Conservation (phyloP, 2,113 vertebrate species). For the Plotosus lineatus region DNA sequence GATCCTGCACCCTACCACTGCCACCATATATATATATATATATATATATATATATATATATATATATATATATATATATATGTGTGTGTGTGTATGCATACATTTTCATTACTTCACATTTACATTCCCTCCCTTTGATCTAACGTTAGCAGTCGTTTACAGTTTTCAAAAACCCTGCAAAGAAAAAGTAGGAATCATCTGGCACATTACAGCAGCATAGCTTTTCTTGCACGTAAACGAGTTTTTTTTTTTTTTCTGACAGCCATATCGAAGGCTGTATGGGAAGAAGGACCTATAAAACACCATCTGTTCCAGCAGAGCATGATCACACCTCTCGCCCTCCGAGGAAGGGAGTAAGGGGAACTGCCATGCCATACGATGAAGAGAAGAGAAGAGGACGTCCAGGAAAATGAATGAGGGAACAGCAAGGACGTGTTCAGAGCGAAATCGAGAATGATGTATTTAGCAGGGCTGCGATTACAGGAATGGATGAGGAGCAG, state of each 20-base stretch:
- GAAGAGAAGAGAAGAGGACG: conserved; percentile 58
- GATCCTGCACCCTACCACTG: too few relatives aligned
- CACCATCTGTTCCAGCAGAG: conserved; percentile 61
- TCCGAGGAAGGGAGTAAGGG: conserved; percentile 43
- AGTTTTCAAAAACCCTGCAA: conserved; percentile 21
- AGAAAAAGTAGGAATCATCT: neutral
- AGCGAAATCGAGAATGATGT: conserved; percentile 64
- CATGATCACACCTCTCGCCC: conserved; percentile 60
- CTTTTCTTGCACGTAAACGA: neutral
- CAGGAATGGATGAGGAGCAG: conserved; percentile 67
- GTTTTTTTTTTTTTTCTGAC: conserved; percentile 29
- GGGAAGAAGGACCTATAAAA: conserved; percentile 48
- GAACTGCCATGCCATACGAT: conserved; percentile 53
- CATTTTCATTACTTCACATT: neutral
- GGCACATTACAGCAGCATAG: neutral
- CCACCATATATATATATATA: too few relatives aligned
- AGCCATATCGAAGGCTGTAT: conserved; percentile 21
- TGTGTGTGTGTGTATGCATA: too few relatives aligned
- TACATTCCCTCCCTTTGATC: conserved; percentile 1
- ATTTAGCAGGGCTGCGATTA: conserved; percentile 61
- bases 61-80: too few relatives aligned
- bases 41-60: too few relatives aligned
- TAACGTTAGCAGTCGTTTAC: conserved; percentile 12
- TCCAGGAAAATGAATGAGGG: conserved; percentile 59
- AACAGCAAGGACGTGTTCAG: conserved; percentile 48